These are phyloP conservation scores for Rhamphomyia laevipes DNA, from an alignment of 2,888 invertebrate genomes.

Conservation along the genomic window DNA sequence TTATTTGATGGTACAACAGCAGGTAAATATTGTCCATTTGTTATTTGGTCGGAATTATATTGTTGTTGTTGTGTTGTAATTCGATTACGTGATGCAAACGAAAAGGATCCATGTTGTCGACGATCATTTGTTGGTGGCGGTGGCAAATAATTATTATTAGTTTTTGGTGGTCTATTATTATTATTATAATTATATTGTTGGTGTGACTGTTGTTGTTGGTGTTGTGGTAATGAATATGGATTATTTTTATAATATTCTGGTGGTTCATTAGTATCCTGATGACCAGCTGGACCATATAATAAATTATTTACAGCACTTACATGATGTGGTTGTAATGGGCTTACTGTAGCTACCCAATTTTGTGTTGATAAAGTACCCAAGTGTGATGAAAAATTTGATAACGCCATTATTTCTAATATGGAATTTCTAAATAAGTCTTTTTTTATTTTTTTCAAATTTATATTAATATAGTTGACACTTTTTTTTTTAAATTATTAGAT, in stretches of 20 bases:
- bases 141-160: conserved; percentile 28
- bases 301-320: conserved; percentile 34
- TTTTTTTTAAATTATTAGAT: no score
- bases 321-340: conserved; percentile 33
- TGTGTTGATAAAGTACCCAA: conserved; percentile 27
- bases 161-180: conserved; percentile 16
- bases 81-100: not conserved
- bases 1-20: conserved; percentile 16
- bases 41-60: not conserved
- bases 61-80: conserved; percentile 2
- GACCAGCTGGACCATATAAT: conserved; percentile 35
- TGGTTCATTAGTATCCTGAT: conserved; percentile 28
- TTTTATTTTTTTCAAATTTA: no score
- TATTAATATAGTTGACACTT: no score
- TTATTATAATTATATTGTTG: conserved; percentile 21
- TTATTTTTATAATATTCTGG: conserved; percentile 34
- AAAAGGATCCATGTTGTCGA: not conserved
- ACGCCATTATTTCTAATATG: conserved; percentile 24
- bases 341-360: conserved; percentile 33
- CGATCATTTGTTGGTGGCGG: conserved; percentile 21
- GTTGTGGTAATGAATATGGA: conserved; percentile 33
- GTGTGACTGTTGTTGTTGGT: conserved; percentile 15
- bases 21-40: conserved; percentile 12
- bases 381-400: conserved; percentile 36
- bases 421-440: no score